Evolutionary conservation across 1,140 invertebrate genomes (phyloP), one percentile per base, ranked within the genome.

Genomic region (Gerris buenoi): DNA sequence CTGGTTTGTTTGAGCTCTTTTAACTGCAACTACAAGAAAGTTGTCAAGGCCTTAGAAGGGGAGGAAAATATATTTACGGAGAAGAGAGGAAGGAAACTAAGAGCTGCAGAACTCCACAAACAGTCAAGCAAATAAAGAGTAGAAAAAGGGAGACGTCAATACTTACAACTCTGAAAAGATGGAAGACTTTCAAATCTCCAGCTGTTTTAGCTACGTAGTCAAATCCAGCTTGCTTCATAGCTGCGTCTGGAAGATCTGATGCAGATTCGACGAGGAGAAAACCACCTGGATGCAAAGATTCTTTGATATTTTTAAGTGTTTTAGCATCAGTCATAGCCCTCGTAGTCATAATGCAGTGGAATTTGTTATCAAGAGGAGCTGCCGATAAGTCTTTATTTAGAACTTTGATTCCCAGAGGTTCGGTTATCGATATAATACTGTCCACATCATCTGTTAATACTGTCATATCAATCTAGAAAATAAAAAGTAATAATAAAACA

Each of bases 291-390:
- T 23, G 5, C 5, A 59, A 3, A 29, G 2, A 26, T 18, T 15
- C 10, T 2, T 59, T 22, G 63, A 64, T n/a, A n/a, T 33, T 64
- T 28, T 33, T 14, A 5, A 60, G 23, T 5, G 58, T 25, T 60
- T 60, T 3, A 60, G 23, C 26, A 60, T 22, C n/a, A 0, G 57
- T 23, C 1, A 76, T 75, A 25, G 86, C 75, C 72, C 90, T 86
- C 23, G 81, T 79, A 5, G 81, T 83, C 25, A 88, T 74, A 18
- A 83, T 79, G 10, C 88, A 76, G 71, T 90, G 84, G 64, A 83
- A 87, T 84, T 74, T 85, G 77, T 70, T 64, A 18, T 86, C 87
- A 1, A 87, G 77, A 1, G 80, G 78, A 65, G 68, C 77, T 26
- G 75, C 76, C 0, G 74, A 73, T 0, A 81, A 73, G 73, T 88